These are phyloP conservation scores for Crepidodera aurea DNA, from an alignment of 2,888 invertebrate species.

Conservation along the genomic window DNA sequence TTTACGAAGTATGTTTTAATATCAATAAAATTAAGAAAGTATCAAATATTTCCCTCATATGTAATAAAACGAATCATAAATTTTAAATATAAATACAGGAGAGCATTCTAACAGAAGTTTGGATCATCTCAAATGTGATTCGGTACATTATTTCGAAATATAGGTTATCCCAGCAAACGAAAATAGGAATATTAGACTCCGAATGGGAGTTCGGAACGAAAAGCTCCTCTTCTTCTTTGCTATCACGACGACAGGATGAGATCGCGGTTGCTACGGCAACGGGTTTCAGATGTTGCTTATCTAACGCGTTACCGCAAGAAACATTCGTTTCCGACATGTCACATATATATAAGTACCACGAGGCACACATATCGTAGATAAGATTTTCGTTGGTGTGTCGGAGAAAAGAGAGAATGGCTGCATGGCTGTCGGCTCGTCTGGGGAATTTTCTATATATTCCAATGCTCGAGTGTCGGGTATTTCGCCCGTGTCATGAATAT, in stretches of 20 bases:
- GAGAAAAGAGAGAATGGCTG: constrained; percentile 37
- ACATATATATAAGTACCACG: constrained; percentile 49
- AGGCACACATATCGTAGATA: constrained; percentile 55
- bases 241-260: constrained; percentile 46
- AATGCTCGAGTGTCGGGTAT: constrained; percentile 25
- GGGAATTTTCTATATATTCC: constrained; percentile 44
- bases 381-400: constrained; percentile 52
- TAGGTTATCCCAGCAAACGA: constrained; percentile 50
- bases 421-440: constrained; percentile 34
- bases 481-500: constrained; percentile 41
- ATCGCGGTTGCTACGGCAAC: constrained; percentile 53
- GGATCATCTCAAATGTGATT: constrained; percentile 15
- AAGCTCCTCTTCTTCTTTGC: constrained; percentile 24
- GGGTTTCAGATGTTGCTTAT: constrained; percentile 55
- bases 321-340: constrained; percentile 58
- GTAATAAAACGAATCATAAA: background rate
- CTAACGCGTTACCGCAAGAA: constrained; percentile 58
- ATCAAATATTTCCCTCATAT: background rate
- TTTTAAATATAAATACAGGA: background rate
- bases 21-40: background rate
- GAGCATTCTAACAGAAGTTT: background rate
- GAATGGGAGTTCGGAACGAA: constrained; percentile 46
- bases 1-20: background rate
- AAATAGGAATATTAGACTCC: constrained; percentile 49
- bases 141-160: constrained; percentile 56